Conservation (phyloP, 2,888 invertebrate genomes). For the Arctia plantaginis region DNA sequence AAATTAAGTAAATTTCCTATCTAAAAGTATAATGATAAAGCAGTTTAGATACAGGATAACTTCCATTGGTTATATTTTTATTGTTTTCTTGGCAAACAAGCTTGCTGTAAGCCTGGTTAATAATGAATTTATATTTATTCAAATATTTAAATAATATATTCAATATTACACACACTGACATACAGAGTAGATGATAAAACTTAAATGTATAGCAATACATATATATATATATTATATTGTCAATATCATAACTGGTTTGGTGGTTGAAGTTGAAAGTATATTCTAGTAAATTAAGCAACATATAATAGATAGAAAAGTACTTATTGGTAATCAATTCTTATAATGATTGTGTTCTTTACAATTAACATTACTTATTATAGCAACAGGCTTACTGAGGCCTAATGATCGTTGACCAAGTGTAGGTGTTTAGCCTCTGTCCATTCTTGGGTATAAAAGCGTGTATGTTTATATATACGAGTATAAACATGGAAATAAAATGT, state of each 20-base stretch:
- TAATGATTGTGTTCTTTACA: neutral
- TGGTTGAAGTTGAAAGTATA: too few relatives aligned
- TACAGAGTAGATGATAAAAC: too few relatives aligned
- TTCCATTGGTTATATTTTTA: neutral
- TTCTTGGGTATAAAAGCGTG: neutral
- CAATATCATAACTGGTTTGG: too few relatives aligned
- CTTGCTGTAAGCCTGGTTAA: neutral
- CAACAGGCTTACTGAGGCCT: neutral
- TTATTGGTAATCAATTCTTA: neutral
- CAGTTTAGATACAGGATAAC: conserved; percentile 23
- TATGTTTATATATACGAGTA: conserved; percentile 29
- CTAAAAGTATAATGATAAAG: conserved; percentile 46
- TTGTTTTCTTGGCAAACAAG: conserved; percentile 1
- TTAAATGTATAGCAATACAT: too few relatives aligned
- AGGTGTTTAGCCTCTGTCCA: neutral
- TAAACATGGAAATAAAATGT: conserved; percentile 60
- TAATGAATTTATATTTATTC: conserved; percentile 32
- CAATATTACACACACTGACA: too few relatives aligned
- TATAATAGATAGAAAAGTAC: too few relatives aligned
- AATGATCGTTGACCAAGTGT: neutral
- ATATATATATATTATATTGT: too few relatives aligned
- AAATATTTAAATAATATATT: too few relatives aligned
- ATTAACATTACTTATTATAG: too few relatives aligned
- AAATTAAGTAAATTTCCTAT: conserved; percentile 8
- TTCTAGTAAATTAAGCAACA: too few relatives aligned